Evolutionary conservation across 2,113 vertebrate species (phyloP), one percentile per base, ranked within the genome.

Genomic region (Nesospiza acunhae): DNA sequence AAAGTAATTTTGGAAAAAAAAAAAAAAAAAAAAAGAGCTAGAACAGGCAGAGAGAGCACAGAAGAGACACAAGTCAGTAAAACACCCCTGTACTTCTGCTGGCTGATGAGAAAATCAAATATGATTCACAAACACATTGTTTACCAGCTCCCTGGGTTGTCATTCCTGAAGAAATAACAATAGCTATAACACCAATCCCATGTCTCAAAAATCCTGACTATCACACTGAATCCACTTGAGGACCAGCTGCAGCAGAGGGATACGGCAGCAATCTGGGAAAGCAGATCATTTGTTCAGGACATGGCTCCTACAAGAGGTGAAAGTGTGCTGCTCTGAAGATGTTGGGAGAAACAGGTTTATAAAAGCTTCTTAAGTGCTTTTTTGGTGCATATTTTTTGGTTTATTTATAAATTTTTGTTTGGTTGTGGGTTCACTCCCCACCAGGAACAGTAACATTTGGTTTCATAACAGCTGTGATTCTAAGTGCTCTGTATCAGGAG

Each of bases 391-490:
- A 4, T 37, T 68, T 81, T 84, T 84, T 41, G 5, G 28, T 52
- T 60, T 49, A 35, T 92, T 92, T 73, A 49, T 11, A 73, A 44
- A 17, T 47, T 42, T 42, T 22, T 26, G 20, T 23, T 68, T 52
- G 20, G 7, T 33, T 84, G 7, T 47, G 52, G 3, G 8, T 18
- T 49, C 1, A 0, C 15, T 19, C 5, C 9, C 17, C 4, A 2
- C 5, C 20, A 24, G 33, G 31, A 93, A 58, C 3, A 12, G 73
- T 27, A 55, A 50, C 15, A 28, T 74, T 46, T 18, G 37, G 10
- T 69, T 93, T 58, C 22, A 7, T 18, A 69, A 84, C 0, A 49
- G 42, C 74, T 72, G 49, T 58, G 49, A 62, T 41, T 42, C 13
- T 30, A 76, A 22, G 21, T 26, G 49, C 15, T 58, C 30, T 55